These are phyloP conservation scores for Carassius gibelio DNA, from an alignment of 2,113 vertebrate genomes.

Conservation along the genomic window DNA sequence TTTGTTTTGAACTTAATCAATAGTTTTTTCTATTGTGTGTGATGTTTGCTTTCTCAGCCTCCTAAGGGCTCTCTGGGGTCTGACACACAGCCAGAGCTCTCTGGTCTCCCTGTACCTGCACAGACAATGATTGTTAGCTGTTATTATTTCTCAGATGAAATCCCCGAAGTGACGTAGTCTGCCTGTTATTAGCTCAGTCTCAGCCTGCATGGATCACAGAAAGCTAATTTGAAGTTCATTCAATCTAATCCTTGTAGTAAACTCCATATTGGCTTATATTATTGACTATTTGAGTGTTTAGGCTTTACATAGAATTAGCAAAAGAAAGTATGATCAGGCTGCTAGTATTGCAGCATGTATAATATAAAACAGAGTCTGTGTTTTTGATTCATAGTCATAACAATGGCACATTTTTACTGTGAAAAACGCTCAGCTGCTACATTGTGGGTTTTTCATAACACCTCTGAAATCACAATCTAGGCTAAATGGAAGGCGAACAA, in stretches of 20 bases:
- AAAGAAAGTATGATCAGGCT: not conserved
- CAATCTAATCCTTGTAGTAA: not conserved
- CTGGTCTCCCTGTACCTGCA: not conserved
- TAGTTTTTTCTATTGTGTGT: not conserved
- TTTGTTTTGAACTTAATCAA: not conserved
- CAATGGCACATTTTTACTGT: constrained; percentile 9
- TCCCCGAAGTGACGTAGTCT: not conserved
- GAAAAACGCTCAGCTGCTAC: constrained; percentile 19
- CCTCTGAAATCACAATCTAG: constrained; percentile 25
- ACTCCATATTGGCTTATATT: not conserved
- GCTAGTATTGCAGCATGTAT: not conserved
- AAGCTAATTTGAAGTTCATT: not conserved
- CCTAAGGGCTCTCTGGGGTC: not conserved
- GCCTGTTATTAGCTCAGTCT: not conserved
- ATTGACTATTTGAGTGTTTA: not conserved
- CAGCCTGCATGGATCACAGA: not conserved
- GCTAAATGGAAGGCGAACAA: not conserved
- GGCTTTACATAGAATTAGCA: constrained; percentile 1
- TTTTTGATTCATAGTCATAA: not conserved
- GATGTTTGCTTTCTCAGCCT: not conserved
- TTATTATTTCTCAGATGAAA: constrained; percentile 7
- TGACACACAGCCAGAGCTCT: not conserved
- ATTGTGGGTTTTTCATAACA: constrained; percentile 17
- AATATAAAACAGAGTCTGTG: not conserved
- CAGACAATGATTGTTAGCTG: not conserved